These are phyloP conservation scores for Amblyraja radiata DNA, from an alignment of 2,797 vertebrate species.

Conservation along the genomic window DNA sequence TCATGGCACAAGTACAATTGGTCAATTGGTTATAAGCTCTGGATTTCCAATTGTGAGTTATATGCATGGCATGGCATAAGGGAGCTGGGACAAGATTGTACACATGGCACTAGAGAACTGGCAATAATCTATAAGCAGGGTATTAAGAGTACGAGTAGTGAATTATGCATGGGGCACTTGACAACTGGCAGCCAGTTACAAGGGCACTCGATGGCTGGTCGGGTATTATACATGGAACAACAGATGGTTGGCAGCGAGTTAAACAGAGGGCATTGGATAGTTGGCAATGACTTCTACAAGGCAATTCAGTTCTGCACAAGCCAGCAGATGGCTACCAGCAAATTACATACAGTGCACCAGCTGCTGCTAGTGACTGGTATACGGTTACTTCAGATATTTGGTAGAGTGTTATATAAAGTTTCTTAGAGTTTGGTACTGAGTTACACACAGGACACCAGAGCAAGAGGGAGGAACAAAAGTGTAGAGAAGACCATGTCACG, in stretches of 20 bases:
- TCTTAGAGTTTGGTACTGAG: not conserved
- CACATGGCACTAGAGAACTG: not conserved
- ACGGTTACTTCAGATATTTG: constrained; percentile 8
- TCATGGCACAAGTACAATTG: not conserved
- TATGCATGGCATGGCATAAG: not conserved
- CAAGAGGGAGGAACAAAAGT: not conserved
- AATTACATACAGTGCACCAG: constrained; percentile 15
- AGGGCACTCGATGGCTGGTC: not conserved
- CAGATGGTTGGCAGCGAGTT: constrained; percentile 24
- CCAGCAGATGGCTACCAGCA: not conserved
- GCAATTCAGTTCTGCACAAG: constrained; percentile 22
- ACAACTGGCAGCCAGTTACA: constrained; percentile 7
- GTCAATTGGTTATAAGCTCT: too few species aligned
- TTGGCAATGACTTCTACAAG: constrained; percentile 30
- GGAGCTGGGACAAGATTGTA: not conserved
- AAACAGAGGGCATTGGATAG: constrained; percentile 22
- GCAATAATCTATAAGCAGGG: not conserved
- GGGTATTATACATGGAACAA: constrained; percentile 6
- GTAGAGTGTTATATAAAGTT: not conserved
- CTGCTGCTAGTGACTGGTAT: constrained; percentile 1
- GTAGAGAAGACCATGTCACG: too few species aligned
- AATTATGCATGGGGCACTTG: not conserved
- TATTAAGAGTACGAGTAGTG: not conserved
- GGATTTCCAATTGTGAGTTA: not conserved
- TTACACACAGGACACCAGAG: not conserved